Conservation (phyloP, 64 coral and sea anemone genomes). For the Pocillopora damicornis region DNA sequence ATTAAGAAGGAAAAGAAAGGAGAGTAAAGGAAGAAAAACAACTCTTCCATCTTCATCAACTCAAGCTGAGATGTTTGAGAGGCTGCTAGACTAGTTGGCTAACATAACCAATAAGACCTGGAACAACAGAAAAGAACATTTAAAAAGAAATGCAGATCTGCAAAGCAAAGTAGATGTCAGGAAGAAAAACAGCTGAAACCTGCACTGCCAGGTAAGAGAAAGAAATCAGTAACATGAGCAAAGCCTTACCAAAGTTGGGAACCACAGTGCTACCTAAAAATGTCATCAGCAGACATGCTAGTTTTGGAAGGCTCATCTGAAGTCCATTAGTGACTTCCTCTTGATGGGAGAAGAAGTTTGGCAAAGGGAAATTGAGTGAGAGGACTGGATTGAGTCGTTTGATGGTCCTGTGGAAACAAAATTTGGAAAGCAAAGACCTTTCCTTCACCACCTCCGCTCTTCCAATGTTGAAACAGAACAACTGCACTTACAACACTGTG, state of each 20-base stretch:
- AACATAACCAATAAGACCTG: slow-evolving; percentile 64
- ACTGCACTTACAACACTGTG: neutral
- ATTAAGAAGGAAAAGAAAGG: neutral
- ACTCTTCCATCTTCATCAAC: slow-evolving; percentile 22
- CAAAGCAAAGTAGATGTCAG: slow-evolving; percentile 39
- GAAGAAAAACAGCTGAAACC: too few relatives aligned
- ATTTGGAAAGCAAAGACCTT: neutral
- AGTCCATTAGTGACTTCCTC: too few relatives aligned
- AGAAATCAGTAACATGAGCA: too few relatives aligned
- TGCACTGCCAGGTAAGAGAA: too few relatives aligned
- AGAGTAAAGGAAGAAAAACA: neutral
- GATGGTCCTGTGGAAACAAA: neutral
- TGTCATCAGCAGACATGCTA: too few relatives aligned
- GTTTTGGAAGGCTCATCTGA: too few relatives aligned
- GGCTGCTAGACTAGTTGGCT: slow-evolving; percentile 41
- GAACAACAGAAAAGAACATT: slow-evolving; percentile 22
- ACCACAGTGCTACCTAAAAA: too few relatives aligned
- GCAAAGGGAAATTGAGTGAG: too few relatives aligned
- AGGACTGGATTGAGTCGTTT: too few relatives aligned
- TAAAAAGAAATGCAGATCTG: slow-evolving; percentile 45
- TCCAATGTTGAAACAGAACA: neutral
- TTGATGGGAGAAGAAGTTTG: too few relatives aligned
- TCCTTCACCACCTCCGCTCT: neutral
- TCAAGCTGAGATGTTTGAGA: slow-evolving; percentile 58
- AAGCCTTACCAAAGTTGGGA: too few relatives aligned